Percentiles rank a stretch among this genome's conserved stretches.
Evolutionary conservation across 1,140 invertebrate species (phyloP).

Genomic region (Eufriesea mexicana): DNA sequence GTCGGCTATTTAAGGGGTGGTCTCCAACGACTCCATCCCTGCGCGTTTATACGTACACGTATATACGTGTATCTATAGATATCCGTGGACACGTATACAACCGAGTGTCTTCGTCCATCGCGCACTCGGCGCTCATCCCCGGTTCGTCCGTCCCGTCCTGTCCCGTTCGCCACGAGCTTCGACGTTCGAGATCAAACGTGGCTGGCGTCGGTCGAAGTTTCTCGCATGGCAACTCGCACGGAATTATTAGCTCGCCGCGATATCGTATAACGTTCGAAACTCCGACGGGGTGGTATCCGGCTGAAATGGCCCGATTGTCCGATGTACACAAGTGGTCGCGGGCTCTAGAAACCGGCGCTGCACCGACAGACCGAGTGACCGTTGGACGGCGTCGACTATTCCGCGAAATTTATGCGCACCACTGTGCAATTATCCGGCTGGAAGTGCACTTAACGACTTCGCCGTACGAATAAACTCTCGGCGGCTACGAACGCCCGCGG

Average conservation of each 20-base stretch:
- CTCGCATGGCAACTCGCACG: conserved; percentile 56
- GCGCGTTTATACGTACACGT: not conserved
- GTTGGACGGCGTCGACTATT: conserved; percentile 26
- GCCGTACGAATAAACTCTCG: conserved; percentile 64
- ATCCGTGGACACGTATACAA: too few species aligned
- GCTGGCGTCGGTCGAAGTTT: conserved; percentile 50
- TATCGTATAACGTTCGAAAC: conserved; percentile 53
- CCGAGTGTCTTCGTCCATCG: too few species aligned
- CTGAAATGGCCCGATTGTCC: conserved; percentile 29
- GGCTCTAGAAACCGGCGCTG: conserved; percentile 8
- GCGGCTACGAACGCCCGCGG: conserved; percentile 34
- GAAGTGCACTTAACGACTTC: conserved; percentile 69
- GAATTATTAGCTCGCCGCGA: conserved; percentile 57
- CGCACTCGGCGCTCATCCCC: not conserved
- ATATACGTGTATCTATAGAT: not conserved
- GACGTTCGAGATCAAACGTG: conserved; percentile 57
- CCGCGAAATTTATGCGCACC: conserved; percentile 62
- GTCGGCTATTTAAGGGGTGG: conserved; percentile 57
- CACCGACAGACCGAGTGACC: conserved; percentile 10
- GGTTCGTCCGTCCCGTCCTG: not conserved
- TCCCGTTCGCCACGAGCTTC: conserved; percentile 16
- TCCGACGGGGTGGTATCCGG: not conserved
- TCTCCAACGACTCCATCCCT: conserved; percentile 48
- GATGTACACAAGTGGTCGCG: conserved; percentile 38
- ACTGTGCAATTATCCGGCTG: conserved; percentile 63